phyloP scores from a whole-genome alignment of 2,113 vertebrate genomes.

The Stigmatopora argus region DNA sequence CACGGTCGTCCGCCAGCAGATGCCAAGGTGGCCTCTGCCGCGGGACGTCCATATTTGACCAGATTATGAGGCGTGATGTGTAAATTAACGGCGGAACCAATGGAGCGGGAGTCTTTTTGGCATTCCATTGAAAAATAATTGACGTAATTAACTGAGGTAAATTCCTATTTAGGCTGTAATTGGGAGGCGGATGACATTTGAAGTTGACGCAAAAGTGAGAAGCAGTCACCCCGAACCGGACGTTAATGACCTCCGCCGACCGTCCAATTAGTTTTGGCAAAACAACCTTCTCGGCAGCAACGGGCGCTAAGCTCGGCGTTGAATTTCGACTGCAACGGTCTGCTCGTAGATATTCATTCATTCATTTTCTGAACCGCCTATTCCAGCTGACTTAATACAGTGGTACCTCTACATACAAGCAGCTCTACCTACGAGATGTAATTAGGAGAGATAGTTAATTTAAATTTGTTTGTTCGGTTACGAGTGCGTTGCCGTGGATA shows the following conservation, averaged over 20 bases:
- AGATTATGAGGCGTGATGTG: slow-evolving; percentile 72
- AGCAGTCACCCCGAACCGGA: slow-evolving; percentile 58
- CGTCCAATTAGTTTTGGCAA: slow-evolving; percentile 57
- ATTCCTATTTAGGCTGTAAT: slow-evolving; percentile 74
- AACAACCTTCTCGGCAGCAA: slow-evolving; percentile 34
- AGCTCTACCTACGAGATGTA: no score
- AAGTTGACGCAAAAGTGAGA: slow-evolving; percentile 64
- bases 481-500: no score
- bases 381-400: no score
- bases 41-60: slow-evolving; percentile 47
- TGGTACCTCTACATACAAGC: no score
- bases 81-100: slow-evolving; percentile 74
- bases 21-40: slow-evolving; percentile 25
- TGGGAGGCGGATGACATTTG: slow-evolving; percentile 71
- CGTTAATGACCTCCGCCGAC: slow-evolving; percentile 55
- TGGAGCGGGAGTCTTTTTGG: slow-evolving; percentile 66
- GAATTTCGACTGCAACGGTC: slow-evolving; percentile 25
- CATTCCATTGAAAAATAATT: slow-evolving; percentile 77
- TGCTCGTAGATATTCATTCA: slow-evolving; percentile 19
- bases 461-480: no score
- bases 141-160: slow-evolving; percentile 74
- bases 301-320: neutral
- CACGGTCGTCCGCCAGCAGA: neutral
- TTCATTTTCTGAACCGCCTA: no score
- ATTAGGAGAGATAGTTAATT: no score